Conservation (phyloP, 37 sponge, comb jelly and placozoan species). For the Beroe ovata region DNA sequence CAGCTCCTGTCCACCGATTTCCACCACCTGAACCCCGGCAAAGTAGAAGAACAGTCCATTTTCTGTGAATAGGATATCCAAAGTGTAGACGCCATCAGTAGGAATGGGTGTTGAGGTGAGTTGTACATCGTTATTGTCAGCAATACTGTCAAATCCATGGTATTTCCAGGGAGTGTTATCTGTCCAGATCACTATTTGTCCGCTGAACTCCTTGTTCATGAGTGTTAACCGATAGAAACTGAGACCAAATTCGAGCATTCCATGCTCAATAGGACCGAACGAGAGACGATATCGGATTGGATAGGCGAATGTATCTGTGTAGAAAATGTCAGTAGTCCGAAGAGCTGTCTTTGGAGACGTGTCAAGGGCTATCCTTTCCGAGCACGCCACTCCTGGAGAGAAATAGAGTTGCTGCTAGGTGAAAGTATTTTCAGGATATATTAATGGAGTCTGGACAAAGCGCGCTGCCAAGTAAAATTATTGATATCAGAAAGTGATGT, state of each 20-base stretch:
- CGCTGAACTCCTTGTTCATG: background rate
- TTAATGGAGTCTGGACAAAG: too few species aligned
- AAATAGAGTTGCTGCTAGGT: too few species aligned
- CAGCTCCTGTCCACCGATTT: background rate
- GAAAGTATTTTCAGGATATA: too few species aligned
- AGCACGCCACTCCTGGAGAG: background rate
- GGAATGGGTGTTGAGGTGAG: background rate
- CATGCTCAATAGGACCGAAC: background rate
- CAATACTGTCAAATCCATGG: background rate
- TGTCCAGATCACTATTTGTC: background rate
- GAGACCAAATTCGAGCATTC: background rate
- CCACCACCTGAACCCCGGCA: background rate
- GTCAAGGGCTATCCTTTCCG: background rate
- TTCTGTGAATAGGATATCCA: background rate
- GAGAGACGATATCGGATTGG: constrained; percentile 1
- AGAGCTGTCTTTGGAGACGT: background rate
- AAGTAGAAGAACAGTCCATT: background rate
- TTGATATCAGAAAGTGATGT: too few species aligned
- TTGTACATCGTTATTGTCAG: background rate
- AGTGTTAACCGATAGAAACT: background rate
- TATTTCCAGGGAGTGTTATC: background rate
- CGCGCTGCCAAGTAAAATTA: too few species aligned
- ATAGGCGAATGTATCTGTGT: background rate
- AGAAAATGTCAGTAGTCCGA: background rate
- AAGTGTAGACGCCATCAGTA: background rate